phyloP scores from a whole-genome alignment of 2,888 invertebrate genomes.

The Meteorus colon region DNA sequence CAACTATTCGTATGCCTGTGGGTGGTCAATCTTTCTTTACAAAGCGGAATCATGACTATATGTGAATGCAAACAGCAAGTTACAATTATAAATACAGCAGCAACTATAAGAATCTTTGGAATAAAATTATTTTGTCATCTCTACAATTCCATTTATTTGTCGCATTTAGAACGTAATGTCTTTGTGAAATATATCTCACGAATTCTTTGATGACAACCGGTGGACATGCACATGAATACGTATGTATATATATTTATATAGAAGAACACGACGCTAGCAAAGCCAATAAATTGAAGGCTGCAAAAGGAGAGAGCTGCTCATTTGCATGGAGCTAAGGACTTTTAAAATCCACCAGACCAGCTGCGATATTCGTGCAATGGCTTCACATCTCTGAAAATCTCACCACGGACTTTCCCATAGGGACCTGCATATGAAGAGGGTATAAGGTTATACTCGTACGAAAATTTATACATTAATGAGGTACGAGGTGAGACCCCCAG shows the following conservation, averaged over 20 bases:
- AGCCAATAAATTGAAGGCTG: conserved; percentile 61
- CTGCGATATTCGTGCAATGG: conserved; percentile 38
- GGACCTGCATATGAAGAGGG: conserved; percentile 25
- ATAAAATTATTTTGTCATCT: too few relatives aligned
- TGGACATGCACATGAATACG: background rate
- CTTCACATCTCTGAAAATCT: conserved; percentile 51
- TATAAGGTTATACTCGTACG: conserved; percentile 37
- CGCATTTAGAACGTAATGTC: background rate
- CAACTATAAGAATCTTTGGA: too few relatives aligned
- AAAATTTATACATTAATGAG: conserved; percentile 51
- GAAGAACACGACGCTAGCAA: conserved; percentile 50
- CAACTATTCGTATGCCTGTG: too few relatives aligned
- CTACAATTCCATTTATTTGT: too few relatives aligned
- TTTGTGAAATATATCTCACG: conserved; percentile 20
- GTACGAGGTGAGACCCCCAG: conserved; percentile 62
- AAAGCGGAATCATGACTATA: too few relatives aligned
- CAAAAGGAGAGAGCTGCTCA: conserved; percentile 52
- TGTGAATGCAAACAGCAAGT: too few relatives aligned
- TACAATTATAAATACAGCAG: too few relatives aligned
- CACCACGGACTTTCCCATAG: conserved; percentile 63
- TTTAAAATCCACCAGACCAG: conserved; percentile 47
- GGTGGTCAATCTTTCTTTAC: too few relatives aligned
- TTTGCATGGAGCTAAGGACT: conserved; percentile 68
- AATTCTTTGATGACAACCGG: conserved; percentile 8
- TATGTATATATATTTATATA: background rate